Evolutionary conservation across 2,797 vertebrate genomes (phyloP), one percentile per base, ranked within the genome.

Genomic region (Smutsia temminckii): DNA sequence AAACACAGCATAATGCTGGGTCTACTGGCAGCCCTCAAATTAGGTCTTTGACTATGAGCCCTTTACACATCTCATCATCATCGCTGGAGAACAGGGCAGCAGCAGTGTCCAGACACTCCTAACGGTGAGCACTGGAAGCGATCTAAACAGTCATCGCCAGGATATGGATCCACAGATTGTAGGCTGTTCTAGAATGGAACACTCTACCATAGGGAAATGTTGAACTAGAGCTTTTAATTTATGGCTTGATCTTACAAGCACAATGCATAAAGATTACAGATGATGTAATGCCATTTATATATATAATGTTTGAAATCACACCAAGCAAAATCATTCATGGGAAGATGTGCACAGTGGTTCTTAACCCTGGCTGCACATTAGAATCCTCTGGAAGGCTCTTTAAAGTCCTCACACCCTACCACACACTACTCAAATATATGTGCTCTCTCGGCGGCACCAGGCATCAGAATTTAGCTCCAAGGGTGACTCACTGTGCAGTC

Each of bases 381-480:
- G 71, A 37, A 9, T 59, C 23, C 8, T 32, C 27, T 7, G 16
- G 63, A 34, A 37, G 40, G 29, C 10, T 17, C 79, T 51, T 37
- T 8, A 2, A 42, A 13, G n/a, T 12, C 42, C 81, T 8, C 3
- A 32, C 0, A 2, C 34, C 53, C 37, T 4, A 3, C 5, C 46
- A 37, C 57, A 42, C 42, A 29, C 10, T 66, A 75, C 32, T 66
- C 40, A 49, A 18, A 34, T 14, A 63, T 4, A 37, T n/a, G 18
- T 21, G 18, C 55, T 68, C 12, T 27, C 72, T 42, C 29, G 3
- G 23, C 16, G 8, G 11, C 23, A 57, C 23, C 40, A 23, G 55
- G 27, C 25, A 12, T 17, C 25, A 59, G 69, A 34, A 59, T 7
- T 74, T 29, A 77, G 63, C 59, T 84, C 34, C 13, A 32, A 9